Evolutionary conservation across 2,888 invertebrate species (phyloP).

Genomic region (Cordilura impudica): DNA sequence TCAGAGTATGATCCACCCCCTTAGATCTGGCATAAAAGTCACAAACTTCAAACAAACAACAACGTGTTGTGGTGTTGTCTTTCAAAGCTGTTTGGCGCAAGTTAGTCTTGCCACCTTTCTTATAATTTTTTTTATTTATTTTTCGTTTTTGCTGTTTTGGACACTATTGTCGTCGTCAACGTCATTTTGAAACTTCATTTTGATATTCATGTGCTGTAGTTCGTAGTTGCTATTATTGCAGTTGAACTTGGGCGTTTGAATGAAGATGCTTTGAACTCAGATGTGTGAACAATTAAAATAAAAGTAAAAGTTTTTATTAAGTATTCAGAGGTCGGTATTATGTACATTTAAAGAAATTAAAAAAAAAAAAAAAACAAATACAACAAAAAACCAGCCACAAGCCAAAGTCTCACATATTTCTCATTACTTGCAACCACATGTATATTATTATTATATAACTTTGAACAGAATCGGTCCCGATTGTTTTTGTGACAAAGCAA

Average conservation of each 20-base stretch:
- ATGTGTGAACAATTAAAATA: conserved; percentile 45
- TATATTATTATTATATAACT: background rate
- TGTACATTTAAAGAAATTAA: background rate
- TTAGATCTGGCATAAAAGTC: background rate
- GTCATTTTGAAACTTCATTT: conserved; percentile 26
- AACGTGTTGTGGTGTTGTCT: background rate
- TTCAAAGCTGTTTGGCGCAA: conserved; percentile 17
- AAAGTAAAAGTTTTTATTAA: conserved; percentile 50
- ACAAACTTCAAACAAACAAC: background rate
- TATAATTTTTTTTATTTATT: background rate
- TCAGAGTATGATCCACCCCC: too few relatives aligned
- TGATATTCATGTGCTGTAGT: conserved; percentile 23
- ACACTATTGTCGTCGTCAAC: background rate
- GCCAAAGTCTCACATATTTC: background rate
- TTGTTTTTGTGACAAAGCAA: background rate
- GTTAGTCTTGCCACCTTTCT: conserved; percentile 34
- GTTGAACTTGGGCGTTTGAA: conserved; percentile 48
- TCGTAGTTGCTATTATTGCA: conserved; percentile 10
- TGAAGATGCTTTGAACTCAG: conserved; percentile 53
- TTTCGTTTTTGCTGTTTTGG: background rate
- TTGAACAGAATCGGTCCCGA: background rate
- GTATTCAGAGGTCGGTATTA: conserved; percentile 15
- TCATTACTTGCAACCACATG: background rate
- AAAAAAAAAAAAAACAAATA: background rate
- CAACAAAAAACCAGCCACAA: too few relatives aligned